Conservation (phyloP, 2,888 invertebrate genomes). For the Noctua janthe region DNA sequence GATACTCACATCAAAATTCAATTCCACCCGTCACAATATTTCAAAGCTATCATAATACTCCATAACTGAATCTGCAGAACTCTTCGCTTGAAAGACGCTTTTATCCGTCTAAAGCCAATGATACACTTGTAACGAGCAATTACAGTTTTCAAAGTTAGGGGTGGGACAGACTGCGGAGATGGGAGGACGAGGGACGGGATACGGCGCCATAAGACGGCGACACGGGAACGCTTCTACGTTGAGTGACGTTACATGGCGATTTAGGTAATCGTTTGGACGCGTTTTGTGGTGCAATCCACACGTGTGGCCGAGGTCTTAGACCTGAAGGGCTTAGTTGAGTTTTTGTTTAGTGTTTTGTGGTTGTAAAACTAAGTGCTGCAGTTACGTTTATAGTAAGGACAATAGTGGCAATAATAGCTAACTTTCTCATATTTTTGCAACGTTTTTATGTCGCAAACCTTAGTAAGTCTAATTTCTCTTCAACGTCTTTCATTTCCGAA, state of each 20-base stretch:
- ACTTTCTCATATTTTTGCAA: neutral
- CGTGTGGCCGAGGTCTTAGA: slow-evolving; percentile 42
- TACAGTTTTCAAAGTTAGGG: slow-evolving; percentile 69
- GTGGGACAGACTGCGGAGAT: slow-evolving; percentile 38
- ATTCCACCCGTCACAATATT: slow-evolving; percentile 45
- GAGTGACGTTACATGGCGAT: slow-evolving; percentile 63
- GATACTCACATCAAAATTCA: slow-evolving; percentile 31
- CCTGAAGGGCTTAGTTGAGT: slow-evolving; percentile 17
- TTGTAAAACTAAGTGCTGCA: slow-evolving; percentile 44
- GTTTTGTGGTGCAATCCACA: slow-evolving; percentile 60
- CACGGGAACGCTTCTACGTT: slow-evolving; percentile 69
- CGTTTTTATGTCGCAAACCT: neutral
- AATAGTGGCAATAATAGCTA: neutral
- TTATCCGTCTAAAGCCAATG: slow-evolving; percentile 67
- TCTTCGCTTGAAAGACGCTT: slow-evolving; percentile 52
- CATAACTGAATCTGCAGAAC: slow-evolving; percentile 56
- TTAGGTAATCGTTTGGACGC: slow-evolving; percentile 66
- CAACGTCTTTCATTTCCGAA: neutral
- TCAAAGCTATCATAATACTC: slow-evolving; percentile 53
- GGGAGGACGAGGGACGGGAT: slow-evolving; percentile 11
- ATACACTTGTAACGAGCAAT: slow-evolving; percentile 71
- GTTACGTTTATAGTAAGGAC: neutral
- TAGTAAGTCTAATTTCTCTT: neutral
- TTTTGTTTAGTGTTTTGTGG: slow-evolving; percentile 35
- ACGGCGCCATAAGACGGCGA: slow-evolving; percentile 28